phyloP scores from a whole-genome alignment of 2,113 vertebrate genomes.

The Corythornis cristatus region DNA sequence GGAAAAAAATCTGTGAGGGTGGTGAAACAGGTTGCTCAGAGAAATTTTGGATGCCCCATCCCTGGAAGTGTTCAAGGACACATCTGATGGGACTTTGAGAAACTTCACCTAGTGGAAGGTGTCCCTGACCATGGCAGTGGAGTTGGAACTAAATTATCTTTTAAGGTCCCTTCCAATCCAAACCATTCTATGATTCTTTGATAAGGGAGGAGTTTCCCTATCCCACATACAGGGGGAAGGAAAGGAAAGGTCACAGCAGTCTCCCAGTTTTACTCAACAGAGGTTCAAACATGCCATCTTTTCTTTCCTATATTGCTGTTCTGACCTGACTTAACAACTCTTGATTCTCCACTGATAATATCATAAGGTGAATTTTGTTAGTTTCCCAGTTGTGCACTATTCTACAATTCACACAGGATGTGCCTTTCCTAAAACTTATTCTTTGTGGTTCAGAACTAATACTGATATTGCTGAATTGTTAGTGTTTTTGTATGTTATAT shows the following conservation, averaged over 20 bases:
- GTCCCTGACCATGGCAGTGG: not conserved
- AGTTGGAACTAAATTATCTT: not conserved
- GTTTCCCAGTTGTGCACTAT: not conserved
- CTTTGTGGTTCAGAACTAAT: not conserved
- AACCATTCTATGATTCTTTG: not conserved
- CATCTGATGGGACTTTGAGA: not conserved
- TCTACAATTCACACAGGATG: not conserved
- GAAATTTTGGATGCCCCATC: not conserved
- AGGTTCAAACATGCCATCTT: not conserved
- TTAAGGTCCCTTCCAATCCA: not conserved
- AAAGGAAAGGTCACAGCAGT: not conserved
- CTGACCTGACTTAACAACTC: not conserved
- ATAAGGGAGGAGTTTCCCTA: not conserved
- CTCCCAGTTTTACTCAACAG: not conserved
- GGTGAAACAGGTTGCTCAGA: not conserved
- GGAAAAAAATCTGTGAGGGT: not conserved
- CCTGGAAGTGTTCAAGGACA: not conserved
- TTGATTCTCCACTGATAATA: not conserved
- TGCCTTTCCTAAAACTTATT: not conserved
- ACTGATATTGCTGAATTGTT: not conserved
- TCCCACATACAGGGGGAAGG: not conserved
- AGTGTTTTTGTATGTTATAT: not conserved
- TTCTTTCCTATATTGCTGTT: not conserved
- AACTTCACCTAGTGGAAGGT: not conserved
- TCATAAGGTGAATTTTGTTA: not conserved